Conservation (phyloP, 2,113 vertebrate genomes). For the Romanogobio albipinnatus region DNA sequence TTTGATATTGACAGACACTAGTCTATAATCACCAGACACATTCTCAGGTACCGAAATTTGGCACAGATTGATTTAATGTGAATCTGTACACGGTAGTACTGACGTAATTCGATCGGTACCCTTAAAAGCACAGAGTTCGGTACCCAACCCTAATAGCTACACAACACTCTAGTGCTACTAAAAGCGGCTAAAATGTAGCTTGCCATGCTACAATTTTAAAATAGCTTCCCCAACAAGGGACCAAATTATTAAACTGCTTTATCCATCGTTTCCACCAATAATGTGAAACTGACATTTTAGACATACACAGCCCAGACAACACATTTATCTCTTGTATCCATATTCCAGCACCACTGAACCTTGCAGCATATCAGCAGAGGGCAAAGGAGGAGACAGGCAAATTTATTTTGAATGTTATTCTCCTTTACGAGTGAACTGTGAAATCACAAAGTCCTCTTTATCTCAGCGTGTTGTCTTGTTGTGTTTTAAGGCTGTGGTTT, state of each 20-base stretch:
- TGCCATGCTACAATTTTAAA: not conserved
- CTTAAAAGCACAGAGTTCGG: no score
- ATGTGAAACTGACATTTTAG: not conserved
- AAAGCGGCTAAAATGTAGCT: not conserved
- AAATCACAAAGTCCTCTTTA: constrained; percentile 15
- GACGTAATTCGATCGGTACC: no score
- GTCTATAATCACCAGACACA: no score
- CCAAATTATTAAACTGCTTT: not conserved
- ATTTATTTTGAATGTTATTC: constrained; percentile 10
- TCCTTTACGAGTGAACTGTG: constrained; percentile 20
- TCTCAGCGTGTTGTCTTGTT: constrained; percentile 37
- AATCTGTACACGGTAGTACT: no score
- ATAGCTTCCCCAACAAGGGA: constrained; percentile 4
- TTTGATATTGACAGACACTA: no score
- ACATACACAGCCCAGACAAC: not conserved
- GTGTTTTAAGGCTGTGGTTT: constrained; percentile 30
- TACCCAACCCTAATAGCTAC: no score
- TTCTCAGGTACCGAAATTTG: no score
- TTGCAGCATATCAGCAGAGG: not conserved
- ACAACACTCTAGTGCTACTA: not conserved
- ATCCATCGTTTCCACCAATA: not conserved
- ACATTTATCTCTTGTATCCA: constrained; percentile 2
- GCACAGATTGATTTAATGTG: no score
- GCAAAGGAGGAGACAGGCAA: not conserved
- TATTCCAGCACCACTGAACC: constrained; percentile 12